Evolutionary conservation across 1,140 invertebrate species (phyloP).

Genomic region (Gryon sp.): DNA sequence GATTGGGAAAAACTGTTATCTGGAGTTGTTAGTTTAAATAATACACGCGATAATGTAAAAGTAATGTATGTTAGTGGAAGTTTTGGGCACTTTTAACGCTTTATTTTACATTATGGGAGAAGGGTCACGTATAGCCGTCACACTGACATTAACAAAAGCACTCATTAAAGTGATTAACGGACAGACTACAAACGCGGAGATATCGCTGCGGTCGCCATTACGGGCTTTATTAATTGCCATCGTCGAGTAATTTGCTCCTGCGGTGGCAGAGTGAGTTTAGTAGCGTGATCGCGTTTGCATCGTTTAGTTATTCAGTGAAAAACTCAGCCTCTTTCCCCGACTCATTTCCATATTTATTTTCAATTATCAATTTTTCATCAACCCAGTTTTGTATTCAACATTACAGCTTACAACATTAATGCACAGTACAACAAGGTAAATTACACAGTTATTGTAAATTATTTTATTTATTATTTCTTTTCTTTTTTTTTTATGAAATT

Average conservation of each 20-base stretch:
- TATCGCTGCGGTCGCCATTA: constrained; percentile 72
- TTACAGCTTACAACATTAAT: too few species aligned
- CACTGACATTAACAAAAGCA: constrained; percentile 75
- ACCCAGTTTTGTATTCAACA: too few species aligned
- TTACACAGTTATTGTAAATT: too few species aligned
- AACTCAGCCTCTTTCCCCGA: constrained; percentile 7
- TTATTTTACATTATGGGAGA: constrained; percentile 44
- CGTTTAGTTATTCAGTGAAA: constrained; percentile 58
- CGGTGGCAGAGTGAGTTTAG: constrained; percentile 52
- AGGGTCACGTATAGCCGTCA: constrained; percentile 62
- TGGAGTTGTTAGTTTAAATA: constrained; percentile 22
- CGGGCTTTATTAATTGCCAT: constrained; percentile 79
- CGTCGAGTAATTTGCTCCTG: constrained; percentile 76
- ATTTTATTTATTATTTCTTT: too few species aligned
- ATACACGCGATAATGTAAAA: constrained; percentile 42
- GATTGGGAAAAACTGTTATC: constrained; percentile 6
- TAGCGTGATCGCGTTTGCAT: constrained; percentile 59
- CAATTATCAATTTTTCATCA: constrained; percentile 17
- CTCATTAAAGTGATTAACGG: constrained; percentile 78
- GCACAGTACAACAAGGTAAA: too few species aligned
- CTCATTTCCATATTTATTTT: constrained; percentile 51
- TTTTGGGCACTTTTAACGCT: constrained; percentile 55
- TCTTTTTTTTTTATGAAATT: too few species aligned
- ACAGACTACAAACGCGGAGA: constrained; percentile 66
- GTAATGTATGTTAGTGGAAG: constrained; percentile 46